Evolutionary conservation across 92 coral and sea anemone genomes (phyloP).

Genomic region (Galaxea fascicularis): DNA sequence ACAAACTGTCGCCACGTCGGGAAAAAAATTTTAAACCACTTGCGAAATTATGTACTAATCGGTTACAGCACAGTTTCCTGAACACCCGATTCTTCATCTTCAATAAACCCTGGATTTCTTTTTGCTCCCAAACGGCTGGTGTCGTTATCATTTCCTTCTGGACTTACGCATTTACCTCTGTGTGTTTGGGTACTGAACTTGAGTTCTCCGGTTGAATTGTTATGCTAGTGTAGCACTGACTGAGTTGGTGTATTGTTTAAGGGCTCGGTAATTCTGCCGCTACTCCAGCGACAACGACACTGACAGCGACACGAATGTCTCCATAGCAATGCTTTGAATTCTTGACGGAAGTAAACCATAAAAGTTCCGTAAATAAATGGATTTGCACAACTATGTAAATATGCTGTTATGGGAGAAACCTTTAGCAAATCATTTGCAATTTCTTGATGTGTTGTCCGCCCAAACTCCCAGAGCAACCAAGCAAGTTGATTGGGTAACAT

Average conservation of each 20-base stretch:
- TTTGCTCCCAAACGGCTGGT: not conserved
- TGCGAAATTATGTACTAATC: not conserved
- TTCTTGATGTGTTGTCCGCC: conserved; percentile 33
- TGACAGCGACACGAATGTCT: not conserved
- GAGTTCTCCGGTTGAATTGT: not conserved
- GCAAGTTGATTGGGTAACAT: conserved; percentile 71
- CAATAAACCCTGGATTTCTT: not conserved
- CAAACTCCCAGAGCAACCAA: conserved; percentile 67
- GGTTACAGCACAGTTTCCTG: not conserved
- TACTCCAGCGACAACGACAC: not conserved
- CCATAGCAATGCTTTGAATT: conserved; percentile 43
- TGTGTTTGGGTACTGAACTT: not conserved
- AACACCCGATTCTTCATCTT: not conserved
- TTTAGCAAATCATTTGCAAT: conserved; percentile 40
- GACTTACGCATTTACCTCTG: not conserved
- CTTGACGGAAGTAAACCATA: conserved; percentile 72
- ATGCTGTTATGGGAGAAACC: conserved; percentile 55
- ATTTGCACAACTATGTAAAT: conserved; percentile 75
- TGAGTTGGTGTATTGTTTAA: not conserved
- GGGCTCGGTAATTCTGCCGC: not conserved
- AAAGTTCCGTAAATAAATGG: conserved; percentile 79
- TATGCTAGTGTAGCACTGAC: not conserved
- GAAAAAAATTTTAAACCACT: too few species aligned
- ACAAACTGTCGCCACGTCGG: too few species aligned
- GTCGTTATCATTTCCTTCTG: not conserved